A percentile compares a stretch with the other conserved stretches of the same genome.
Evolutionary conservation across 2,888 invertebrate species (phyloP).

Genomic region (Plebejus melissa): DNA sequence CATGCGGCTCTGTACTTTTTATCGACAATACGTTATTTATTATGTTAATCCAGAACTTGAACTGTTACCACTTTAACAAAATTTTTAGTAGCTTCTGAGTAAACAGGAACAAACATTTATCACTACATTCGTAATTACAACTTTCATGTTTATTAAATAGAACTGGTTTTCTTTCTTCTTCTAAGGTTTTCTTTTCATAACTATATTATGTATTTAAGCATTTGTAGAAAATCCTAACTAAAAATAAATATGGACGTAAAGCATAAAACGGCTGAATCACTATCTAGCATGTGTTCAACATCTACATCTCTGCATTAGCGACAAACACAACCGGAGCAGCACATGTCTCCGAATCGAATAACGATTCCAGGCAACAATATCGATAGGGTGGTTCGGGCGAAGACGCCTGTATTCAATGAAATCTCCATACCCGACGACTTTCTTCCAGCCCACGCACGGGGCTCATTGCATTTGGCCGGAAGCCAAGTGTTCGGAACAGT

Average conservation of each 20-base stretch:
- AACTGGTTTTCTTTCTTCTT: too few relatives aligned
- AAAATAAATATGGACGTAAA: too few relatives aligned
- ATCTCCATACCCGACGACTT: constrained; percentile 23
- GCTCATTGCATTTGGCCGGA: constrained; percentile 35
- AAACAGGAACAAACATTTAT: too few relatives aligned
- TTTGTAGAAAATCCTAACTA: too few relatives aligned
- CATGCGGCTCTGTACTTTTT: background rate
- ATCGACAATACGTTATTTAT: background rate
- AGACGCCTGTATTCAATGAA: constrained; percentile 27
- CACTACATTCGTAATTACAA: too few relatives aligned
- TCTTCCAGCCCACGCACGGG: constrained; percentile 35
- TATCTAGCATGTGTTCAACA: background rate
- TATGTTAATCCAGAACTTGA: background rate
- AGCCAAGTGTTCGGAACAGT: constrained; percentile 35
- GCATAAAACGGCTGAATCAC: background rate
- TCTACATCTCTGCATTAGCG: background rate
- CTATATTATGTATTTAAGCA: too few relatives aligned
- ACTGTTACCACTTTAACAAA: background rate
- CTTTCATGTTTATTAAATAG: too few relatives aligned
- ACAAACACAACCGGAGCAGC: background rate
- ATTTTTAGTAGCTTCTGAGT: too few relatives aligned
- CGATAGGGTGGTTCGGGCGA: constrained; percentile 13
- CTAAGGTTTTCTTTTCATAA: too few relatives aligned
- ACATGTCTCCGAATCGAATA: constrained; percentile 10
- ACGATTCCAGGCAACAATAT: constrained; percentile 20